Conservation (phyloP, 2,888 invertebrate species). For the Blera fallax region DNA sequence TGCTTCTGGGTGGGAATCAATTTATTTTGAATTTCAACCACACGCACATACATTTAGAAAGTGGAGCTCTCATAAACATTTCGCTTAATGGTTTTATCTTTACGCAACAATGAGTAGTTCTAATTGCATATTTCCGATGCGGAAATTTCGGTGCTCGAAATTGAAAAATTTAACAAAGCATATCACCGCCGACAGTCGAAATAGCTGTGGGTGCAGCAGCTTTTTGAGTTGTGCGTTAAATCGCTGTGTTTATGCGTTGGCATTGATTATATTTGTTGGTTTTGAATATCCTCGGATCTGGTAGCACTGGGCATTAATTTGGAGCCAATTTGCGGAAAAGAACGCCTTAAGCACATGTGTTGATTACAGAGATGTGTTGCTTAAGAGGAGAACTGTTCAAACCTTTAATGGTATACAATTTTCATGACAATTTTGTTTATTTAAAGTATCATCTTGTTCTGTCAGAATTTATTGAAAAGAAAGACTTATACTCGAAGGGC, state of each 20-base stretch:
- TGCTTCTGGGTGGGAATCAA: conserved; percentile 6
- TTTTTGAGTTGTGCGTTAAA: background rate
- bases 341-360: background rate
- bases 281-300: background rate
- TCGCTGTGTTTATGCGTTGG: background rate
- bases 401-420: too few species aligned
- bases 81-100: conserved; percentile 18
- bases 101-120: conserved; percentile 4
- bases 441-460: too few species aligned
- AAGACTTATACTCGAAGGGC: too few species aligned
- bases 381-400: too few species aligned
- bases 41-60: background rate
- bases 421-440: too few species aligned
- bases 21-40: conserved; percentile 46
- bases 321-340: background rate
- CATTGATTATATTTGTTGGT: conserved; percentile 11
- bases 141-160: conserved; percentile 17
- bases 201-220: background rate
- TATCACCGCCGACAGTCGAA: conserved; percentile 25
- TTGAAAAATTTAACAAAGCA: conserved; percentile 26
- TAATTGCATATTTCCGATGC: conserved; percentile 63
- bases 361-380: background rate
- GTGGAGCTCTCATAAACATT: conserved; percentile 4
- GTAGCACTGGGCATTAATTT: background rate
- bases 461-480: too few species aligned